Percentiles rank a stretch among this genome's conserved stretches.
These are phyloP conservation scores for Phalacrocorax aristotelis DNA, from an alignment of 2,113 vertebrate genomes.

Conservation along the genomic window DNA sequence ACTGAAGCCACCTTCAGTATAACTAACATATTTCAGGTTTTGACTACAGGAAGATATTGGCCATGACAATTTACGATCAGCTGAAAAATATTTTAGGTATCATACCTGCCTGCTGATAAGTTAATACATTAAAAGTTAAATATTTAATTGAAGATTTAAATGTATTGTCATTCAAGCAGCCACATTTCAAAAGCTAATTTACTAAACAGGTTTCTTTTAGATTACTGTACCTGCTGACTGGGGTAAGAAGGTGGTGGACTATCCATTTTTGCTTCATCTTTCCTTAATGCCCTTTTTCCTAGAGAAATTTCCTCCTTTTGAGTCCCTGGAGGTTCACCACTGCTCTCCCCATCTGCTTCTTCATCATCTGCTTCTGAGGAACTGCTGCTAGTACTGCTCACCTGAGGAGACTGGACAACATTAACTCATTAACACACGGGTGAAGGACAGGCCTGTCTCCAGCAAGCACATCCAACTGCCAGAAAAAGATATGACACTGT, in stretches of 20 bases:
- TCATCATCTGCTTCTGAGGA: constrained; percentile 95
- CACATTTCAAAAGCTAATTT: neutral
- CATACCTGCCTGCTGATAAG: neutral
- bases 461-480: neutral
- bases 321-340: constrained; percentile 77
- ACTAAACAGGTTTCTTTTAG: neutral
- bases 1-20: neutral
- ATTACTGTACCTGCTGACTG: constrained; percentile 77
- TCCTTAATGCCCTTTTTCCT: constrained; percentile 71
- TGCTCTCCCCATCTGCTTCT: constrained; percentile 83
- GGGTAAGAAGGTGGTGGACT: constrained; percentile 85
- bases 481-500: neutral
- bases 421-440: neutral
- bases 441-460: neutral
- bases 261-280: constrained; percentile 71
- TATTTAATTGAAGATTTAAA: neutral
- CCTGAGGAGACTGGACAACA: constrained; percentile 82
- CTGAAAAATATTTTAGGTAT: neutral
- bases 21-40: neutral
- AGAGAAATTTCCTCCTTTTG: constrained; percentile 73
- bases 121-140: neutral
- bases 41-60: neutral
- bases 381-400: constrained; percentile 90
- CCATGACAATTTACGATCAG: neutral
- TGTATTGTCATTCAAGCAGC: neutral